These are phyloP conservation scores for Phenganax marumi DNA, from an alignment of 92 coral and sea anemone species.

Conservation along the genomic window DNA sequence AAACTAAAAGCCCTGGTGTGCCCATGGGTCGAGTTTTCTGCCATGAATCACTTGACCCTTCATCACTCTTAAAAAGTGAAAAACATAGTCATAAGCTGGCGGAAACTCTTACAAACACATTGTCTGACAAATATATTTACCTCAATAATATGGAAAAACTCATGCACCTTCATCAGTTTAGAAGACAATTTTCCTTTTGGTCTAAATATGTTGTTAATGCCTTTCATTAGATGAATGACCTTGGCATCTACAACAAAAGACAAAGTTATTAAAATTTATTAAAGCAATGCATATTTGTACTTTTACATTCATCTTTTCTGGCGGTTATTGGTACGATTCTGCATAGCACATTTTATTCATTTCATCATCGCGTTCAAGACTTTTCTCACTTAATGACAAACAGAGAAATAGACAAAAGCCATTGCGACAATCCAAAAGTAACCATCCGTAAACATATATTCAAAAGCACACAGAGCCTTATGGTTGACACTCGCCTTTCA, in stretches of 20 bases:
- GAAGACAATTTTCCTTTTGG: not conserved
- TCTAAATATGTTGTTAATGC: conserved; percentile 2
- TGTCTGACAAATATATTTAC: not conserved
- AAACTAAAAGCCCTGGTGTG: not conserved
- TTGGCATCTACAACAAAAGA: not conserved
- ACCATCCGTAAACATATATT: too few relatives aligned
- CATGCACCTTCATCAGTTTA: conserved; percentile 2
- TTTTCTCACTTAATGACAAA: too few relatives aligned
- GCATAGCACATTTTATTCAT: too few relatives aligned
- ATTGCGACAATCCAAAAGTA: too few relatives aligned
- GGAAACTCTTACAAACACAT: not conserved
- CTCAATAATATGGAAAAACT: conserved; percentile 8
- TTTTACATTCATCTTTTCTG: too few relatives aligned
- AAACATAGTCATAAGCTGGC: not conserved
- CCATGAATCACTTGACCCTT: conserved; percentile 20
- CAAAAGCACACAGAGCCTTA: too few relatives aligned
- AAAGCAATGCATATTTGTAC: too few relatives aligned
- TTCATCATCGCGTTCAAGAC: too few relatives aligned
- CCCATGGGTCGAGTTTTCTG: not conserved
- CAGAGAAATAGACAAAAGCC: too few relatives aligned
- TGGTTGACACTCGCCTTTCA: too few relatives aligned
- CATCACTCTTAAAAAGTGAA: not conserved
- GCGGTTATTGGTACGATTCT: too few relatives aligned
- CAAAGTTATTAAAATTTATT: too few relatives aligned
- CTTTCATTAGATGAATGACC: conserved; percentile 1